phyloP scores from a whole-genome alignment of 1,140 invertebrate genomes.

The Teleogryllus occipitalis region DNA sequence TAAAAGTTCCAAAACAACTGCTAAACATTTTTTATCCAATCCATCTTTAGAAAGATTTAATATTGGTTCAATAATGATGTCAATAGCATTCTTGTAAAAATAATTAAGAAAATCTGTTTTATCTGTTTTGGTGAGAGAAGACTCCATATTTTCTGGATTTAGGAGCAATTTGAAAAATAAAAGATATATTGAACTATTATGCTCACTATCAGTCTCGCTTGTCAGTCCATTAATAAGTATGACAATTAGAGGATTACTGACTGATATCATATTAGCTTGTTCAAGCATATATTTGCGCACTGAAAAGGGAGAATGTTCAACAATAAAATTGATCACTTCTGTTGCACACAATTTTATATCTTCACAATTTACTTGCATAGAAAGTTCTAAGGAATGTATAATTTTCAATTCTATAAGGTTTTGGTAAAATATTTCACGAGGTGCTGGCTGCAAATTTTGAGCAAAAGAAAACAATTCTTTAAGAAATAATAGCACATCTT shows the following conservation, averaged over 20 bases:
- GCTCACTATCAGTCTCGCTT: neutral
- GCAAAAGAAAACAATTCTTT: neutral
- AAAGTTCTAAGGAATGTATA: neutral
- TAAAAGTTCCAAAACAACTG: neutral
- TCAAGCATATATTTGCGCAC: neutral
- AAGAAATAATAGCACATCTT: neutral
- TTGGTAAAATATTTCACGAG: neutral
- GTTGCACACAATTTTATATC: neutral
- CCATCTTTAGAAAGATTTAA: neutral
- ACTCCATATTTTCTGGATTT: neutral
- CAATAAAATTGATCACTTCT: neutral
- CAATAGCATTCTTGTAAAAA: neutral
- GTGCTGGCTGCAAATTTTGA: neutral
- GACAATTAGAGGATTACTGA: neutral
- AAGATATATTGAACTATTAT: neutral
- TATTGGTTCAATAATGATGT: neutral
- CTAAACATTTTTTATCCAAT: neutral
- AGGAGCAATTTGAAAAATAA: neutral
- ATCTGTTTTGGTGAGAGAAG: neutral
- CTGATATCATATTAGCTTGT: neutral
- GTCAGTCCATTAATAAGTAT: neutral
- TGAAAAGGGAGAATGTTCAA: neutral
- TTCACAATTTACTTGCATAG: neutral
- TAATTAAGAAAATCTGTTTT: neutral
- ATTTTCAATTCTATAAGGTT: neutral